These are phyloP conservation scores for Pinna nobilis DNA, from an alignment of 1,140 invertebrate species.

Conservation along the genomic window DNA sequence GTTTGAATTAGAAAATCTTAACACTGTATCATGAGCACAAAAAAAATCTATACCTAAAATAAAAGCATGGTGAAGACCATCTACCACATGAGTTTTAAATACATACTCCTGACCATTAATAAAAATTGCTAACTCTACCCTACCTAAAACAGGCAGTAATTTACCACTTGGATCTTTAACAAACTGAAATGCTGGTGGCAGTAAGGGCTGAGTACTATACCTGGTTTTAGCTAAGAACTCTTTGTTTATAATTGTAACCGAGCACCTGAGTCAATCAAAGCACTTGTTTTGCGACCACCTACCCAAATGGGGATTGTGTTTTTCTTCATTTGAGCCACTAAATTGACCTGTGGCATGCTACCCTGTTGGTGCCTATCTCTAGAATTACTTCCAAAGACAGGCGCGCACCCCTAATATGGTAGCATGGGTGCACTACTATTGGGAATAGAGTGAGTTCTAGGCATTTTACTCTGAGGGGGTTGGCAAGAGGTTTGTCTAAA, in stretches of 20 bases:
- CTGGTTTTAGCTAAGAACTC: slow-evolving; percentile 15
- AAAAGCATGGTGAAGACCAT: slow-evolving; percentile 35
- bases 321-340: slow-evolving; percentile 14
- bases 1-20: slow-evolving; percentile 19
- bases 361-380: slow-evolving; percentile 21
- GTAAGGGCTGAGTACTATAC: neutral
- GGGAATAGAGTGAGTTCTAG: neutral
- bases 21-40: slow-evolving; percentile 9
- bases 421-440: neutral
- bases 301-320: slow-evolving; percentile 15
- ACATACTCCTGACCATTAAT: slow-evolving; percentile 1
- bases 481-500: neutral
- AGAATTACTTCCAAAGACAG: slow-evolving; percentile 25
- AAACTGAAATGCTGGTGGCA: slow-evolving; percentile 5
- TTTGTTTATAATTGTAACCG: slow-evolving; percentile 10
- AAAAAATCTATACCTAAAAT: slow-evolving; percentile 41
- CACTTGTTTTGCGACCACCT: slow-evolving; percentile 9
- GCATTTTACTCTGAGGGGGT: neutral
- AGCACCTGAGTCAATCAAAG: slow-evolving; percentile 29
- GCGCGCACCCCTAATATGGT: slow-evolving; percentile 24
- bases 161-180: slow-evolving; percentile 13
- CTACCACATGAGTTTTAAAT: slow-evolving; percentile 29
- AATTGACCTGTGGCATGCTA: neutral
- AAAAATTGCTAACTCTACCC: neutral
- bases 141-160: slow-evolving; percentile 13